Evolutionary conservation across 2,888 invertebrate genomes (phyloP).

Genomic region (Blera fallax): DNA sequence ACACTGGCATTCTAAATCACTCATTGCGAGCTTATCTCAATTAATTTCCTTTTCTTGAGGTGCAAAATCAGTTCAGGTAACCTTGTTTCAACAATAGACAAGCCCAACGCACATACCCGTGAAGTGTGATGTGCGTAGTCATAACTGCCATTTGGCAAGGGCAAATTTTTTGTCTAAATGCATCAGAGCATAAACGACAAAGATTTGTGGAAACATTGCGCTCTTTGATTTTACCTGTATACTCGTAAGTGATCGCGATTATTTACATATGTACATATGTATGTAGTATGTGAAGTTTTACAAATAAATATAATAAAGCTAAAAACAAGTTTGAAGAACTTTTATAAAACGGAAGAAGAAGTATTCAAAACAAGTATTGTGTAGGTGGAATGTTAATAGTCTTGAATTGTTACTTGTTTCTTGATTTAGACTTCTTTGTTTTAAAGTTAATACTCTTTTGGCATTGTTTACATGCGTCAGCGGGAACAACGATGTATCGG

Average conservation of each 20-base stretch:
- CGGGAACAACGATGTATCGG: neutral
- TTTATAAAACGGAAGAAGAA: conserved; percentile 51
- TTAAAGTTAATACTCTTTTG: neutral
- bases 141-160: conserved; percentile 36
- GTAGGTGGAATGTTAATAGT: conserved; percentile 26
- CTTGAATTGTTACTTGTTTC: neutral
- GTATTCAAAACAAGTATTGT: neutral
- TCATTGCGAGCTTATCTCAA: neutral
- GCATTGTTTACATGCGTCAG: conserved; percentile 1
- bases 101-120: conserved; percentile 42
- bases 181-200: conserved; percentile 58
- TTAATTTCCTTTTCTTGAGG: conserved; percentile 12
- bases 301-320: neutral
- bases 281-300: neutral
- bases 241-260: conserved; percentile 2
- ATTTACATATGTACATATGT: neutral
- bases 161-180: conserved; percentile 54
- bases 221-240: conserved; percentile 22
- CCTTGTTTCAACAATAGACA: conserved; percentile 33
- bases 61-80: conserved; percentile 22
- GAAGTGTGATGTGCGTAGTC: conserved; percentile 41
- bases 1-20: conserved; percentile 8
- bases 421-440: conserved; percentile 37
- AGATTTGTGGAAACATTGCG: conserved; percentile 9
- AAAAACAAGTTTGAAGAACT: conserved; percentile 48